These are phyloP conservation scores for Eufriesea mexicana DNA, from an alignment of 1,140 invertebrate species.

Conservation along the genomic window DNA sequence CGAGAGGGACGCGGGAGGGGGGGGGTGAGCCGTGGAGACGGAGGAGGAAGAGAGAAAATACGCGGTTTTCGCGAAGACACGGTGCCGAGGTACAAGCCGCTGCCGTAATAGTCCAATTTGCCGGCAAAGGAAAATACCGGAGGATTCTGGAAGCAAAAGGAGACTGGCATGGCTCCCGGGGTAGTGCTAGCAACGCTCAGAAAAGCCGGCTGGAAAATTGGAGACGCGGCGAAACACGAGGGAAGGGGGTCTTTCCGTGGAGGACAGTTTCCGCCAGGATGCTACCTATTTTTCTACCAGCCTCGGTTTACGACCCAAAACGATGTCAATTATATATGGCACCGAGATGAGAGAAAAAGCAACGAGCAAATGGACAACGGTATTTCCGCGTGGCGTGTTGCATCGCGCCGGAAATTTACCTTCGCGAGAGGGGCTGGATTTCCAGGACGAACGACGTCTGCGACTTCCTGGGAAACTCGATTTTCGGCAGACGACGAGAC, in stretches of 20 bases:
- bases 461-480: neutral
- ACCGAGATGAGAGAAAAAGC: neutral
- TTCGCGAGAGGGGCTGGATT: neutral
- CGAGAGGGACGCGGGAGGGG: neutral
- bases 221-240: slow-evolving; percentile 71
- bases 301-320: slow-evolving; percentile 23
- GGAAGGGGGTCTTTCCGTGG: slow-evolving; percentile 8
- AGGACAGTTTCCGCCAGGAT: slow-evolving; percentile 36
- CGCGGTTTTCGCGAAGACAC: slow-evolving; percentile 60
- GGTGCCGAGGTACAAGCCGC: slow-evolving; percentile 62
- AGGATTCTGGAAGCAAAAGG: slow-evolving; percentile 69
- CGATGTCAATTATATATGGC: slow-evolving; percentile 36
- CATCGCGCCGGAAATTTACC: neutral
- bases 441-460: neutral
- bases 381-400: neutral
- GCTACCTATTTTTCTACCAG: slow-evolving; percentile 15
- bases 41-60: slow-evolving; percentile 50
- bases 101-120: slow-evolving; percentile 78
- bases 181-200: slow-evolving; percentile 19
- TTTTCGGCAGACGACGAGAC: neutral
- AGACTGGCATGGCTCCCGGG: slow-evolving; percentile 50
- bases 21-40: neutral
- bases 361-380: neutral
- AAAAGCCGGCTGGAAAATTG: slow-evolving; percentile 72
- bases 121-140: slow-evolving; percentile 75